These are phyloP conservation scores for Abscondita cerata DNA, from an alignment of 2,888 invertebrate species.

Conservation along the genomic window DNA sequence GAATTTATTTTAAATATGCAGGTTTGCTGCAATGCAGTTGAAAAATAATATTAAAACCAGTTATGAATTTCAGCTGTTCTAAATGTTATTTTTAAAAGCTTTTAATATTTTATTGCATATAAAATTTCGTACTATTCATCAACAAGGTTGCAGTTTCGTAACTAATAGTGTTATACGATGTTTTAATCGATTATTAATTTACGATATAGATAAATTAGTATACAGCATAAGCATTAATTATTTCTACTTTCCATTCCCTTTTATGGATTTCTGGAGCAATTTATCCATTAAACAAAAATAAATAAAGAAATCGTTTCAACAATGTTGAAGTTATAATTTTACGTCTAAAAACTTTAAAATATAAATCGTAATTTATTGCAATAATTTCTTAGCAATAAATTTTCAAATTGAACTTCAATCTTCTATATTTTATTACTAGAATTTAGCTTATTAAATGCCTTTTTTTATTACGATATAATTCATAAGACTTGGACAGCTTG, in stretches of 20 bases:
- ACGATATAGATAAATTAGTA: conserved; percentile 1
- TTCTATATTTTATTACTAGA: conserved; percentile 10
- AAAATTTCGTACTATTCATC: conserved; percentile 13
- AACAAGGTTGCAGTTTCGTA: conserved; percentile 5
- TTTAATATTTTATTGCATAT: conserved; percentile 20
- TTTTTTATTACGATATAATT: conserved; percentile 2
- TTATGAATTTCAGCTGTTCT: conserved; percentile 5
- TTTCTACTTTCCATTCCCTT: conserved; percentile 2
- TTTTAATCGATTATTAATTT: conserved; percentile 25
- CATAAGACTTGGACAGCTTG: neutral
- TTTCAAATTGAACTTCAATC: conserved; percentile 14
- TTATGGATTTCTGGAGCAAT: too few species aligned
- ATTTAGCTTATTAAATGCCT: conserved; percentile 7
- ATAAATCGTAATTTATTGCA: conserved; percentile 16
- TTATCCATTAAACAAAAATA: too few species aligned
- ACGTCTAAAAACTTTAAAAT: too few species aligned
- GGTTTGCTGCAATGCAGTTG: conserved; percentile 17
- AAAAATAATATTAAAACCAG: conserved; percentile 10
- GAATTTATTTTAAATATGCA: conserved; percentile 28
- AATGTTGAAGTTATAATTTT: too few species aligned
- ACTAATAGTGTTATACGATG: conserved; percentile 11
- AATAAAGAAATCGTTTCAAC: too few species aligned
- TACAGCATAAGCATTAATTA: neutral
- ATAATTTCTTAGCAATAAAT: conserved; percentile 12
- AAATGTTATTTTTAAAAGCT: conserved; percentile 10